phyloP scores from a whole-genome alignment of 2,888 invertebrate species.

The Xanthia togata region DNA sequence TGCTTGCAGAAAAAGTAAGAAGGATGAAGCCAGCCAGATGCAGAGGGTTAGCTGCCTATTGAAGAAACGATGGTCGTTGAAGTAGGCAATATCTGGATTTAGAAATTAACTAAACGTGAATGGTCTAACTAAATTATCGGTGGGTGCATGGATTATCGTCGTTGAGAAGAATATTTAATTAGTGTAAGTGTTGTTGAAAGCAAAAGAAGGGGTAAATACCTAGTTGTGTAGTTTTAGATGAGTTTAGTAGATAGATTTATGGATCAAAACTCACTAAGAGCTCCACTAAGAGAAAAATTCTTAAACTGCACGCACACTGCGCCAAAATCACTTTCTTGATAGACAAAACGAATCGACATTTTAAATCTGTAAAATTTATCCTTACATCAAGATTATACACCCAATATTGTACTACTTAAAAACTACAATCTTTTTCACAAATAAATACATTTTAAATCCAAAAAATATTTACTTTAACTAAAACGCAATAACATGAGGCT shows the following conservation, averaged over 20 bases:
- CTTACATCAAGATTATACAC: background rate
- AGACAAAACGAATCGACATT: background rate
- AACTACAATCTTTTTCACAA: slow-evolving; percentile 74
- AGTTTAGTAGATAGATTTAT: background rate
- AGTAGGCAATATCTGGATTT: background rate
- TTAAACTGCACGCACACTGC: background rate
- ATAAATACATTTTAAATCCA: slow-evolving; percentile 77
- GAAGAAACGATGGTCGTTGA: background rate
- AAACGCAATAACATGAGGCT: slow-evolving; percentile 83
- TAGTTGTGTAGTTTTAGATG: background rate
- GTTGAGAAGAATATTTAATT: no score
- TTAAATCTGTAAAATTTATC: background rate
- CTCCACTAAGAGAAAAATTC: background rate
- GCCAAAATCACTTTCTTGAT: background rate
- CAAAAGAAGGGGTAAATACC: background rate
- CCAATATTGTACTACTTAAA: slow-evolving; percentile 33
- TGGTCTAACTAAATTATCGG: background rate
- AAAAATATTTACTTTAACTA: slow-evolving; percentile 80
- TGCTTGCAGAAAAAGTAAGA: slow-evolving; percentile 1
- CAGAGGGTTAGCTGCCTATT: background rate
- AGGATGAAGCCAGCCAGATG: background rate
- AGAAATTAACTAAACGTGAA: background rate
- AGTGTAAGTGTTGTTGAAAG: background rate
- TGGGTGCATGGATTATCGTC: background rate
- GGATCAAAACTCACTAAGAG: background rate